Evolutionary conservation across 2,888 invertebrate genomes (phyloP).

Genomic region (Cantharis lateralis): DNA sequence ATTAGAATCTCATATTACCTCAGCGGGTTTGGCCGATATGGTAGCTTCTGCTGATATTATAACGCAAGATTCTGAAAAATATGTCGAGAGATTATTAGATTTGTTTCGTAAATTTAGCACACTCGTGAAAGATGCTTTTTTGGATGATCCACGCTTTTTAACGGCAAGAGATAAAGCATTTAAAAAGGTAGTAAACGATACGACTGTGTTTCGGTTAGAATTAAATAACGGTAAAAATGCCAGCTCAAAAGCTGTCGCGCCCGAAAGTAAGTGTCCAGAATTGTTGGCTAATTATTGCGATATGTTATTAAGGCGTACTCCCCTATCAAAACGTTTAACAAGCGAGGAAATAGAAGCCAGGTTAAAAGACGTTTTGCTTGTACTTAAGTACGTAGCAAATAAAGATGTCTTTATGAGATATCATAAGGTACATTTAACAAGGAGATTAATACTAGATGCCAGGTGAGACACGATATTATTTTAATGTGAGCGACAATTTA

Average conservation of each 20-base stretch:
- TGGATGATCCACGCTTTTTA: slow-evolving; percentile 95
- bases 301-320: slow-evolving; percentile 95
- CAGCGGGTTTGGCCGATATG: slow-evolving; percentile 96
- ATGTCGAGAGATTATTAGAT: slow-evolving; percentile 92
- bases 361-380: slow-evolving; percentile 90
- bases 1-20: slow-evolving; percentile 91
- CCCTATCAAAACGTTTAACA: slow-evolving; percentile 92
- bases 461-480: slow-evolving; percentile 41
- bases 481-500: not conserved
- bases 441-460: slow-evolving; percentile 94
- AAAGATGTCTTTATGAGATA: slow-evolving; percentile 99
- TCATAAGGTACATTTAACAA: slow-evolving; percentile 96
- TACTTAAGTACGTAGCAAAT: slow-evolving; percentile 98
- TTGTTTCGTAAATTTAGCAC: slow-evolving; percentile 91
- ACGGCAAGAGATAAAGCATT: slow-evolving; percentile 98
- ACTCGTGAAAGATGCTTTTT: slow-evolving; percentile 92
- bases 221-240: slow-evolving; percentile 65
- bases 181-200: slow-evolving; percentile 97
- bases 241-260: slow-evolving; percentile 71
- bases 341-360: slow-evolving; percentile 96
- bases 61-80: slow-evolving; percentile 63
- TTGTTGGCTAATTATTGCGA: slow-evolving; percentile 99
- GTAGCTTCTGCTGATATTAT: slow-evolving; percentile 93
- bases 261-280: slow-evolving; percentile 98
- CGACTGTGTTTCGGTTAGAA: slow-evolving; percentile 80